phyloP scores from a whole-genome alignment of 2,113 vertebrate species.

The Murina feae region DNA sequence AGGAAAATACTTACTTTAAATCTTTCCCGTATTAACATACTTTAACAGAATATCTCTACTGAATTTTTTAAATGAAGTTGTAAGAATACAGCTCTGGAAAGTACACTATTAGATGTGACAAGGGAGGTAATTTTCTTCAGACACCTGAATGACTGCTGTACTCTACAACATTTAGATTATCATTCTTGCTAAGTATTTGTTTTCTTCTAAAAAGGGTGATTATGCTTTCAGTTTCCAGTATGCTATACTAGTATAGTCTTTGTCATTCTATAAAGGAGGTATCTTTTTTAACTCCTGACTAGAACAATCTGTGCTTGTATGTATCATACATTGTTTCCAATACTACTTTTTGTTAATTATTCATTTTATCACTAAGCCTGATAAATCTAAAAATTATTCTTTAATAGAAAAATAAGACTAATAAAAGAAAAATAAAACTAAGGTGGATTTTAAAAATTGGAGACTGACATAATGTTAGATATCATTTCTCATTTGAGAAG shows the following conservation, averaged over 20 bases:
- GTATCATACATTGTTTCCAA: slow-evolving; percentile 37
- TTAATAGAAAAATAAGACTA: slow-evolving; percentile 37
- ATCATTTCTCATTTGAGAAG: slow-evolving; percentile 67
- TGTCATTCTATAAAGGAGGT: slow-evolving; percentile 42
- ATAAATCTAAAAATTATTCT: slow-evolving; percentile 46
- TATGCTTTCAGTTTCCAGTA: background rate
- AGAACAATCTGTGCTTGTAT: slow-evolving; percentile 26
- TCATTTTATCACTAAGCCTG: slow-evolving; percentile 49
- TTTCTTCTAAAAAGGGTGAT: slow-evolving; percentile 33
- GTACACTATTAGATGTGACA: slow-evolving; percentile 24
- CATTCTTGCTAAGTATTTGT: slow-evolving; percentile 16
- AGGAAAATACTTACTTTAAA: slow-evolving; percentile 58
- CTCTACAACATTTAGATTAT: slow-evolving; percentile 33
- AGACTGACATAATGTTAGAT: slow-evolving; percentile 73
- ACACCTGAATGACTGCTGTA: slow-evolving; percentile 42
- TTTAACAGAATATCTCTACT: slow-evolving; percentile 47
- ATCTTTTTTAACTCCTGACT: slow-evolving; percentile 25
- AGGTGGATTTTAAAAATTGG: slow-evolving; percentile 56
- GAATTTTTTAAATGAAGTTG: slow-evolving; percentile 54
- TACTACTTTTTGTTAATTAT: slow-evolving; percentile 40
- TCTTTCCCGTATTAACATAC: slow-evolving; percentile 53
- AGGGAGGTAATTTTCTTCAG: slow-evolving; percentile 42
- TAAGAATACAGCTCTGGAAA: slow-evolving; percentile 31
- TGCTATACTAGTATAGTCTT: background rate
- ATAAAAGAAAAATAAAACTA: slow-evolving; percentile 34